Conservation (phyloP, 2,113 vertebrate species). For the Strix aluco region DNA sequence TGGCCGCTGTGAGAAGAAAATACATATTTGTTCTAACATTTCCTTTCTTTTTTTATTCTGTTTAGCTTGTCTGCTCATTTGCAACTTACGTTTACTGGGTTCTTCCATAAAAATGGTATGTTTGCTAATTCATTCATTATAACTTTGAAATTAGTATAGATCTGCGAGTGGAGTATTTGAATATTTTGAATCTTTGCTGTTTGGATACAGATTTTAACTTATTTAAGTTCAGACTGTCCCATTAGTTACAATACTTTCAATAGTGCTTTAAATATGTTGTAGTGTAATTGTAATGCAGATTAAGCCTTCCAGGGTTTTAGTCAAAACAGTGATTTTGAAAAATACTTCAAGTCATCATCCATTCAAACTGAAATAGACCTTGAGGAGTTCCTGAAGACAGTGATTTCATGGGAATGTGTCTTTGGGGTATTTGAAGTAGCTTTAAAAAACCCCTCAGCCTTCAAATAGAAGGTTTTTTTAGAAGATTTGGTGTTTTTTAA, state of each 20-base stretch:
- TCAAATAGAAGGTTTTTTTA: neutral
- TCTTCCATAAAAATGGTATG: conserved; percentile 99
- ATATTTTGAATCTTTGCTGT: neutral
- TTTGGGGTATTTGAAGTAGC: neutral
- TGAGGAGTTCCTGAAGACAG: neutral
- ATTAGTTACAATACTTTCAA: neutral
- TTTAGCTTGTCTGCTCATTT: conserved; percentile 94
- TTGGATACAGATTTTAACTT: neutral
- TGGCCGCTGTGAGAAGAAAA: neutral
- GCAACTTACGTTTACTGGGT: conserved; percentile 98
- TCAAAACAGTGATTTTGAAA: neutral
- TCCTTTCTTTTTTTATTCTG: conserved; percentile 12
- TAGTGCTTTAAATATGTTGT: neutral
- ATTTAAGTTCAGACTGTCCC: neutral
- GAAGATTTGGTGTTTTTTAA: neutral
- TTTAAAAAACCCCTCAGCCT: neutral
- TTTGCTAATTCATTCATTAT: conserved; percentile 1
- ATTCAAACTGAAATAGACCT: neutral
- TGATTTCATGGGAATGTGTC: neutral
- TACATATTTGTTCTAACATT: neutral
- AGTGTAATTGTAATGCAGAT: neutral
- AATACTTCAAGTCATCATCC: neutral
- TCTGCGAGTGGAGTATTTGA: neutral
- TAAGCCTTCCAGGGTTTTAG: neutral
- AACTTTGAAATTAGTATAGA: neutral